Conservation (phyloP, 2,888 invertebrate genomes). For the Fabriciana adippe region DNA sequence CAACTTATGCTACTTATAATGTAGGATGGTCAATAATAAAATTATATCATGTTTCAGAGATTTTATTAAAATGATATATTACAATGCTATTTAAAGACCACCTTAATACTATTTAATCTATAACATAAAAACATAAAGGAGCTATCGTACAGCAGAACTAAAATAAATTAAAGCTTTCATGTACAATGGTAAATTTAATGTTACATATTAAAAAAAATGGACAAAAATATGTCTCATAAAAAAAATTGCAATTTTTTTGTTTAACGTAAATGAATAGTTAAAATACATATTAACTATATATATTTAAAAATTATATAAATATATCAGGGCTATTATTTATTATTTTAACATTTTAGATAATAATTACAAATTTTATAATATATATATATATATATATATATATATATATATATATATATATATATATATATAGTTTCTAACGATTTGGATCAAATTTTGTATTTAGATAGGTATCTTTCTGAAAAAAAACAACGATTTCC, state of each 20-base stretch:
- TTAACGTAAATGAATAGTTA: no score
- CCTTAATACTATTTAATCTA: neutral
- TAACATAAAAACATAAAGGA: slow-evolving; percentile 7
- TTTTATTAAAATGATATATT: neutral
- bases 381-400: no score
- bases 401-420: no score
- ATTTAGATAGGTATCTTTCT: neutral
- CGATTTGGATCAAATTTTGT: no score
- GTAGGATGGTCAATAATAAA: neutral
- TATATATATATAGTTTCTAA: no score
- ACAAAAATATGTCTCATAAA: neutral
- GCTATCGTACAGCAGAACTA: slow-evolving; percentile 18
- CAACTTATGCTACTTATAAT: no score
- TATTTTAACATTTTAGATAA: no score
- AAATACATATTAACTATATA: no score
- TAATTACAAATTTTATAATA: no score
- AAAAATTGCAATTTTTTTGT: neutral
- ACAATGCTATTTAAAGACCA: neutral
- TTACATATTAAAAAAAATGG: neutral
- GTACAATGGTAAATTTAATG: slow-evolving; percentile 16
- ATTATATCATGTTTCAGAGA: neutral
- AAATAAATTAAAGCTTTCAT: slow-evolving; percentile 32
- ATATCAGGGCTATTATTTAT: no score
- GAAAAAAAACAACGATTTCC: neutral
- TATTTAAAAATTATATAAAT: no score